Conservation (phyloP, 2,113 vertebrate species). For the Trochalopteron elliotii region DNA sequence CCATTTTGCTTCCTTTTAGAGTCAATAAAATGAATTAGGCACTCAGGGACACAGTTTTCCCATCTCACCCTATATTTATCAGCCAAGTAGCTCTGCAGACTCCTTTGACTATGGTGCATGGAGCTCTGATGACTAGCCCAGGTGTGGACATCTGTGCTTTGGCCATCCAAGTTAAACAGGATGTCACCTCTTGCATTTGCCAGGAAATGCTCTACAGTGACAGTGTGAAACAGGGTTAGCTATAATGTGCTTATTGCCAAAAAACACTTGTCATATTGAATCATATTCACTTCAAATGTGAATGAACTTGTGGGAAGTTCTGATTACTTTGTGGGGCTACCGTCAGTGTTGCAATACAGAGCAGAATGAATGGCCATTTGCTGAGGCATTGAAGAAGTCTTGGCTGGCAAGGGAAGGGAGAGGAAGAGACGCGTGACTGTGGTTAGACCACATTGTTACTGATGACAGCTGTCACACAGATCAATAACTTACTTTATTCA, state of each 20-base stretch:
- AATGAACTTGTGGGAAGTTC: neutral
- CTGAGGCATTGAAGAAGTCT: neutral
- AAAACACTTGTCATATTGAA: neutral
- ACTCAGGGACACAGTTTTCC: neutral
- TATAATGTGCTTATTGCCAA: neutral
- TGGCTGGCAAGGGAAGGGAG: neutral
- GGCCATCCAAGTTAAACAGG: neutral
- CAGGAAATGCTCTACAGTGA: neutral
- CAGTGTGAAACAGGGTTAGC: neutral
- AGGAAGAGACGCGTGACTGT: neutral
- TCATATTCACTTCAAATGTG: neutral
- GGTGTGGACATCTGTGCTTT: neutral
- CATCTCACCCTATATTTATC: neutral
- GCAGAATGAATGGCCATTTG: neutral
- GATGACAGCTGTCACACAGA: neutral
- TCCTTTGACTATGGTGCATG: neutral
- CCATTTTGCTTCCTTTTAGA: neutral
- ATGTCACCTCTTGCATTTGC: neutral
- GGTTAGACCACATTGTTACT: neutral
- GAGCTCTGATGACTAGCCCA: neutral
- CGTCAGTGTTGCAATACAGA: neutral
- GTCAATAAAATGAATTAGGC: neutral
- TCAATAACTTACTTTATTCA: neutral
- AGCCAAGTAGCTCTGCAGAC: neutral
- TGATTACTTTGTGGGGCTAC: neutral